Evolutionary conservation across 2,797 vertebrate species (phyloP), one percentile per base, ranked within the genome.

Genomic region (Typhlichthys subterraneus): DNA sequence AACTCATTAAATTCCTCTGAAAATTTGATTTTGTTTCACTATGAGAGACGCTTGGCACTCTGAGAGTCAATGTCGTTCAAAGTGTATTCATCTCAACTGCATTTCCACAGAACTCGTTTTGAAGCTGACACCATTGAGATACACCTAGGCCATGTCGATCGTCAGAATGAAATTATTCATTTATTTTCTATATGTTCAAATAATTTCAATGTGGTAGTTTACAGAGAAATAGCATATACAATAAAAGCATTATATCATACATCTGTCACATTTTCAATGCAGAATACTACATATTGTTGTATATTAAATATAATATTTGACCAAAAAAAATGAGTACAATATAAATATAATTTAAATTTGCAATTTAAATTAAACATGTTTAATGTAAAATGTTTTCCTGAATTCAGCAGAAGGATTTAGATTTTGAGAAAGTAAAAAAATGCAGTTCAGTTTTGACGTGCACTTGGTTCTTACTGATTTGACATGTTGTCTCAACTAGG

Each of bases 401-500:
- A 29, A 29, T 29, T 23, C 23, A 23, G 23, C 23, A 23, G 23
- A 61, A 67, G 57, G 64, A 75, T 72, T 62, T 80, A 17, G 58
- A 61, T 78, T 76, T 70, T 73, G 19, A 9, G 33, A 29, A n/a
- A n/a, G 52, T 53, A 56, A 65, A 65, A 61, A 29, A 29, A 29
- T 4, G 23, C 31, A 59, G 2, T 14, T 9, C 2, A 62, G 73
- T 74, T 78, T 61, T 80, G 84, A 89, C 83, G 61, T 75, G 76
- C 76, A 73, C 62, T 51, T 29, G 83, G 84, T 82, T 77, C 61
- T 57, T 70, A 72, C 60, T 84, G 88, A 89, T 86, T 84, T 89
- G 90, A 89, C 88, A 76, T 86, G 88, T 89, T 87, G 90, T 89
- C 88, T 91, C 86, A 89, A 81, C 78, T 86, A 70, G 87, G 87